A percentile compares a stretch with the other conserved stretches of the same genome.
These are phyloP conservation scores for Thereva unica DNA, from an alignment of 2,888 invertebrate species.

Conservation along the genomic window DNA sequence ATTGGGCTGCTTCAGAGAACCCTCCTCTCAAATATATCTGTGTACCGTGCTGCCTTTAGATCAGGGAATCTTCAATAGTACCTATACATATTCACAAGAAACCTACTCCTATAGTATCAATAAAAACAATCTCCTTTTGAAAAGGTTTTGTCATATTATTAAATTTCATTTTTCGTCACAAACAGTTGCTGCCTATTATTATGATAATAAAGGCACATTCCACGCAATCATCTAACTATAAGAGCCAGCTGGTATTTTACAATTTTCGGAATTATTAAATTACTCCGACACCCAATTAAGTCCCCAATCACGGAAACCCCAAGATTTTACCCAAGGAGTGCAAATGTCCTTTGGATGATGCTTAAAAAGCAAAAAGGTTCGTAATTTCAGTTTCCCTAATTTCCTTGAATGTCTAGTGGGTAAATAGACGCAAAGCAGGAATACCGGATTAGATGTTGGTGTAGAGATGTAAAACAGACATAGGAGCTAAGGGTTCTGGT, in stretches of 20 bases:
- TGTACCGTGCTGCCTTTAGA: no score
- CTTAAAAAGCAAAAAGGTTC: slow-evolving; percentile 33
- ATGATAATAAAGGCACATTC: no score
- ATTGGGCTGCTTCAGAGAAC: no score
- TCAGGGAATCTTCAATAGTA: no score
- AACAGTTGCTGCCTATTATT: no score
- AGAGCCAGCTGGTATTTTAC: slow-evolving; percentile 23
- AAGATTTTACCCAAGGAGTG: slow-evolving; percentile 26
- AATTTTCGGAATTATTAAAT: slow-evolving; percentile 16
- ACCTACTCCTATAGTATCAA: no score
- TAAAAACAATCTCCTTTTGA: no score
- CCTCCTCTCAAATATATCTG: no score
- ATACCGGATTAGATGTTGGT: neutral
- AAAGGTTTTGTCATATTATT: no score
- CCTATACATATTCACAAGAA: no score
- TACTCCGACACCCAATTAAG: slow-evolving; percentile 26
- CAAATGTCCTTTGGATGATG: slow-evolving; percentile 16
- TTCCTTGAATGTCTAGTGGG: slow-evolving; percentile 30
- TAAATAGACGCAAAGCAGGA: slow-evolving; percentile 27
- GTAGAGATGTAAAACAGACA: slow-evolving; percentile 24
- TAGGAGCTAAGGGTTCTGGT: slow-evolving; percentile 22
- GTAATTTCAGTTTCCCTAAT: slow-evolving; percentile 31
- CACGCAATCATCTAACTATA: no score
- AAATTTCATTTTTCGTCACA: no score
- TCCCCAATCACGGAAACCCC: slow-evolving; percentile 30